Evolutionary conservation across 2,888 invertebrate species (phyloP), one percentile per base, ranked within the genome.

Genomic region (Desoria tigrina): DNA sequence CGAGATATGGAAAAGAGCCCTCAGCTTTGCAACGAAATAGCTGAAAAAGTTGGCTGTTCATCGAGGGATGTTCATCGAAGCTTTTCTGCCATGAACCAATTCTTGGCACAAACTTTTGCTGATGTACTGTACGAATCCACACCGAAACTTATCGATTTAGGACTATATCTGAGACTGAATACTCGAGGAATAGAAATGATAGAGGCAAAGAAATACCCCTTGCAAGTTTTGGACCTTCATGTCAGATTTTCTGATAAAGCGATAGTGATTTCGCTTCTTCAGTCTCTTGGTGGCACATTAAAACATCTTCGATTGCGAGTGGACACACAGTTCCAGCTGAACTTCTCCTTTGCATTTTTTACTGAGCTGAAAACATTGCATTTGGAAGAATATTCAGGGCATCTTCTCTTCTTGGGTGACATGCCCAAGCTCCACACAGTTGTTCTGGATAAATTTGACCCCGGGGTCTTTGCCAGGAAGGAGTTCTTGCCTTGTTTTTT

Each of bases 151-250:
- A 9, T 9, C 3, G 11, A 37, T 9, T 37, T 57, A 2, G 23
- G 39, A 4, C 42, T 57, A 9, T 42, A 42, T 37, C 23, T 57
- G 42, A 28, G 56, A 57, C 56, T 57, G 9, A 57, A 57, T 57
- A n/a, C 6, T 23, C n/a, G 42, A 21, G 56, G 56, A 11, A 57
- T 57, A 42, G 11, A 39, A 16, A 57, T 39, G 42, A 23, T 57
- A n/a, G 23, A 21, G 23, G 23, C 7, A 6, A 57, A 57, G 21
- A 37, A 37, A 6, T 57, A 57, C 42, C 56, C 56, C 6, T 21
- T 57, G 2, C 3, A 37, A 24, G 11, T 21, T 7, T 9, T 57
- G 16, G 56, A 57, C 23, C 16, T 57, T 3, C 56, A 57, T 42
- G 56, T 57, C 23, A 9, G 56, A 57, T 21, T 2, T 23, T 21